Evolutionary conservation across 2,113 vertebrate species (phyloP).

Genomic region (Amia ocellicauda): DNA sequence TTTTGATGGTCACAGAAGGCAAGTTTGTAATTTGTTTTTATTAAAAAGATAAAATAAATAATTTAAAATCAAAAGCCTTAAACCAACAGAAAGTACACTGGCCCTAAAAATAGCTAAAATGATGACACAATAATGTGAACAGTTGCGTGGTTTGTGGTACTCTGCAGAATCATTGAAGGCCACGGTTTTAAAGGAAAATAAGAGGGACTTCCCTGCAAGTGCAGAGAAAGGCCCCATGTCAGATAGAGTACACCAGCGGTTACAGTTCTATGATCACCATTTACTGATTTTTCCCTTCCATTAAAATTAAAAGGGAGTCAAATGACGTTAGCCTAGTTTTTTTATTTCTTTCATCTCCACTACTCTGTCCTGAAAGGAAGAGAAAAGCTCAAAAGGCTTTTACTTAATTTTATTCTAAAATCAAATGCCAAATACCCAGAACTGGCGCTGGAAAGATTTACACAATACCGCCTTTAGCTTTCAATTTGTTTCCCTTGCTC

Average conservation of each 20-base stretch:
- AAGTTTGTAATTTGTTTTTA: constrained; percentile 48
- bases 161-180: constrained; percentile 39
- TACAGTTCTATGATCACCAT: constrained; percentile 29
- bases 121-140: constrained; percentile 37
- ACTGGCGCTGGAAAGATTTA: too few species aligned
- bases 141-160: constrained; percentile 37
- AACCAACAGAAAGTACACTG: constrained; percentile 16
- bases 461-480: too few species aligned
- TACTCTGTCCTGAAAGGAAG: too few species aligned
- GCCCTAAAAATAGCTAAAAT: constrained; percentile 42
- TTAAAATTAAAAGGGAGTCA: neutral
- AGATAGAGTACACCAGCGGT: constrained; percentile 29
- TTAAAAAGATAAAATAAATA: constrained; percentile 50
- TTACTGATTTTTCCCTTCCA: constrained; percentile 3
- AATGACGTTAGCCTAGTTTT: too few species aligned
- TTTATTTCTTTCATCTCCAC: too few species aligned
- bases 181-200: constrained; percentile 26
- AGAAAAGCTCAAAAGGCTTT: too few species aligned
- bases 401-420: too few species aligned
- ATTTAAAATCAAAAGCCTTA: neutral
- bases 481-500: too few species aligned
- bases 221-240: constrained; percentile 13
- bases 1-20: constrained; percentile 24
- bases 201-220: constrained; percentile 9
- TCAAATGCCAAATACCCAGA: too few species aligned